These are phyloP conservation scores for Kryptolebias ocellatus DNA, from an alignment of 2,797 vertebrate species.

Conservation along the genomic window DNA sequence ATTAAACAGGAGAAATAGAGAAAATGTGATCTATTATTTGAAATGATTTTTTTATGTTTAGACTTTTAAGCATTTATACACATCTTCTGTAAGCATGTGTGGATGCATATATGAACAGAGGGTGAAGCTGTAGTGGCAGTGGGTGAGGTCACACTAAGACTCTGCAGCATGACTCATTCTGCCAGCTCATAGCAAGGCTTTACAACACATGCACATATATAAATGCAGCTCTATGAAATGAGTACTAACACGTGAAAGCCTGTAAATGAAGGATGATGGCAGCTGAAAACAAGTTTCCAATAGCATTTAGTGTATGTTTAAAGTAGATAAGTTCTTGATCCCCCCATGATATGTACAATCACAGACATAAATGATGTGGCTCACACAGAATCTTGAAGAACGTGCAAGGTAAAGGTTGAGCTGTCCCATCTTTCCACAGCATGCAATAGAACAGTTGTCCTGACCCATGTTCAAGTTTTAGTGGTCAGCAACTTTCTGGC, in stretches of 20 bases:
- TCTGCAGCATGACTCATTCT: conserved; percentile 78
- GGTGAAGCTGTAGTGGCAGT: conserved; percentile 36
- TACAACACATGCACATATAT: conserved; percentile 27
- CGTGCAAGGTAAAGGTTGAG: not conserved
- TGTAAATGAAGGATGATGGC: conserved; percentile 9
- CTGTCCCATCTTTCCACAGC: not conserved
- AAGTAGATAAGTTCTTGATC: not conserved
- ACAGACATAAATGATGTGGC: not conserved
- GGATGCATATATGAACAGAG: conserved; percentile 12
- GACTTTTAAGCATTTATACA: not conserved
- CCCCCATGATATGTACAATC: not conserved
- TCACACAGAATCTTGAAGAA: not conserved
- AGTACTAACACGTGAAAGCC: conserved; percentile 8
- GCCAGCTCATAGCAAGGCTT: conserved; percentile 48
- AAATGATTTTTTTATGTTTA: not conserved
- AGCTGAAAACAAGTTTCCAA: conserved; percentile 2
- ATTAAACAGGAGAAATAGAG: not conserved
- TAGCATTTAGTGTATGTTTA: not conserved
- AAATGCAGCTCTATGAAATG: conserved; percentile 10
- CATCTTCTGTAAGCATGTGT: not conserved
- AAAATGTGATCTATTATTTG: not conserved
- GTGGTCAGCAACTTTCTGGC: conserved; percentile 32
- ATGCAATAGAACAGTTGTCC: conserved; percentile 27
- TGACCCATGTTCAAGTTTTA: conserved; percentile 23
- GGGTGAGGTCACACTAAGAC: conserved; percentile 55